phyloP scores from a whole-genome alignment of 2,113 vertebrate species.

The Willisornis vidua region DNA sequence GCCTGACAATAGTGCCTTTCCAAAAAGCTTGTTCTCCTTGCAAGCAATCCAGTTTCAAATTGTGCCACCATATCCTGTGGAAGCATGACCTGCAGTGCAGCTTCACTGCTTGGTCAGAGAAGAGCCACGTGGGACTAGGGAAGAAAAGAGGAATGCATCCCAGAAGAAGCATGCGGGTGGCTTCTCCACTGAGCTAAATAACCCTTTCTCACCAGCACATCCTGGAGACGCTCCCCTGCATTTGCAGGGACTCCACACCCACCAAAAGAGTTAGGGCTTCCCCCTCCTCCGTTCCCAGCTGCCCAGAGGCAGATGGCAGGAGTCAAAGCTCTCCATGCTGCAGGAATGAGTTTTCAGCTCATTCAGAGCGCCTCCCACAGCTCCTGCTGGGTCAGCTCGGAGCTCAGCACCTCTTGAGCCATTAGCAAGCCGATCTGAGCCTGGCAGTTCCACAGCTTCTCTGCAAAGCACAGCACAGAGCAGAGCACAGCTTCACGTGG shows the following conservation, averaged over 20 bases:
- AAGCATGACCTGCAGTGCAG: background rate
- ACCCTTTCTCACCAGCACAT: background rate
- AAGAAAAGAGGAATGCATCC: background rate
- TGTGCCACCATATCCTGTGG: background rate
- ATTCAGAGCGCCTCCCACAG: conserved; percentile 29
- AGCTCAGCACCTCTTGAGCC: conserved; percentile 17
- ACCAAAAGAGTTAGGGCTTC: background rate
- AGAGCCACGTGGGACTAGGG: background rate
- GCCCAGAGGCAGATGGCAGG: conserved; percentile 38
- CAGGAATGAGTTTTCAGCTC: conserved; percentile 2
- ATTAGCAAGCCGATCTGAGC: conserved; percentile 25
- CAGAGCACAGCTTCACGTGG: background rate
- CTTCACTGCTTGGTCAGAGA: background rate
- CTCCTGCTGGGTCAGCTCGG: background rate
- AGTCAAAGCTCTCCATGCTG: background rate
- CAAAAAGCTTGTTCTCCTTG: background rate
- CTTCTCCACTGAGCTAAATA: background rate
- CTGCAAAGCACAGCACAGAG: background rate
- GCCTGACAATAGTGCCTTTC: background rate
- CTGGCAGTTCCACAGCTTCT: conserved; percentile 19
- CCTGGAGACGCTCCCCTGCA: background rate
- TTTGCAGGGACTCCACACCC: conserved; percentile 2
- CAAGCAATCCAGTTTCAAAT: background rate
- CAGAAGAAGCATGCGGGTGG: background rate
- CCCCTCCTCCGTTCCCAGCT: conserved; percentile 14